These are phyloP conservation scores for Notechis scutatus DNA, from an alignment of 2,113 vertebrate species.

Conservation along the genomic window DNA sequence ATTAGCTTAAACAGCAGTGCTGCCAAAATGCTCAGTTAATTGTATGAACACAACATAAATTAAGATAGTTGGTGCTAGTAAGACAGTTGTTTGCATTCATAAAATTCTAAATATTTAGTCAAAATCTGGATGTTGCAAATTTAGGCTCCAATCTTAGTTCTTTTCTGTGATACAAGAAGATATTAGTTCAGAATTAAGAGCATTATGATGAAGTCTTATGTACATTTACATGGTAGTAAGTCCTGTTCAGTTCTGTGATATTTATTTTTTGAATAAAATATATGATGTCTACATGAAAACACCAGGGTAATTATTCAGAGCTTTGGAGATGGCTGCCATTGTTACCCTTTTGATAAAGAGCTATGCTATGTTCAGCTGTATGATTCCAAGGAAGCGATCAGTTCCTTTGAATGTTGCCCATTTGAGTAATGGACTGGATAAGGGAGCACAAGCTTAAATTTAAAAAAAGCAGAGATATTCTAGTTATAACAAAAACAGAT, in stretches of 20 bases:
- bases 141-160: neutral
- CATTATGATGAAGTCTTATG: neutral
- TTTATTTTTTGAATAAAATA: neutral
- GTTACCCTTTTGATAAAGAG: neutral
- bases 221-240: neutral
- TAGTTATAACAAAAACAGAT: neutral
- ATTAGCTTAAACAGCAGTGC: neutral
- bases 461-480: neutral
- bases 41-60: neutral
- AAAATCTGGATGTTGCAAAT: neutral
- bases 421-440: neutral
- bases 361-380: neutral
- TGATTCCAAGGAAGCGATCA: neutral
- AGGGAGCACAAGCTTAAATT: neutral
- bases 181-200: neutral
- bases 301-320: neutral
- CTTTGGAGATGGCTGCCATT: neutral
- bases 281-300: neutral
- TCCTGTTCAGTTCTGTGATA: neutral
- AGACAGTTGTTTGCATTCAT: neutral
- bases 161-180: neutral
- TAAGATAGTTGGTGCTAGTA: neutral
- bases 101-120: neutral
- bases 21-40: neutral
- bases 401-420: neutral